These are phyloP conservation scores for Diarsia dahlii DNA, from an alignment of 2,888 invertebrate genomes.

Conservation along the genomic window DNA sequence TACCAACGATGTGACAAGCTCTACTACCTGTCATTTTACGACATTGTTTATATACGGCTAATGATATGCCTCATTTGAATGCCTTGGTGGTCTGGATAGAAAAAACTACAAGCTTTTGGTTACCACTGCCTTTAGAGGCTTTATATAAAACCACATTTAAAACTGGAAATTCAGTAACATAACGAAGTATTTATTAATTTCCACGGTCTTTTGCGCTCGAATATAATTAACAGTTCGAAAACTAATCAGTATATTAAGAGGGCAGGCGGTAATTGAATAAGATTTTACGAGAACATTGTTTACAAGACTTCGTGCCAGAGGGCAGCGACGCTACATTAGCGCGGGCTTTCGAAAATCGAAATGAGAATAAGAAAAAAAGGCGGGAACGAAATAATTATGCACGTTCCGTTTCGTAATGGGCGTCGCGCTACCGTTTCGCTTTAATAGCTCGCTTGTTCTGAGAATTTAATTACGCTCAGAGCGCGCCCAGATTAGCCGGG, in stretches of 20 bases:
- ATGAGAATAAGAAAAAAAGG: constrained; percentile 85
- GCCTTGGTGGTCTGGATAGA: constrained; percentile 86
- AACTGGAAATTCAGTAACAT: constrained; percentile 45
- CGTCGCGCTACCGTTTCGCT: constrained; percentile 90
- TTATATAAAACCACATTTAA: constrained; percentile 39
- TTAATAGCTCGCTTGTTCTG: constrained; percentile 90
- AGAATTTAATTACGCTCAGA: constrained; percentile 89
- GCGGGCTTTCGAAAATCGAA: constrained; percentile 87
- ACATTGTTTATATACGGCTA: constrained; percentile 87
- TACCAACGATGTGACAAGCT: constrained; percentile 82
- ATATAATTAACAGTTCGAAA: constrained; percentile 81
- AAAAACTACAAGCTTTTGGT: constrained; percentile 78
- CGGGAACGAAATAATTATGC: constrained; percentile 91
- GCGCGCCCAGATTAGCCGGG: constrained; percentile 87
- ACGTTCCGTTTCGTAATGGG: constrained; percentile 90
- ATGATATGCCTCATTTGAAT: constrained; percentile 89
- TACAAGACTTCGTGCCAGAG: constrained; percentile 86
- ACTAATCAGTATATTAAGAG: constrained; percentile 83
- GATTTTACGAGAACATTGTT: constrained; percentile 90
- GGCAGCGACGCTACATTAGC: constrained; percentile 87
- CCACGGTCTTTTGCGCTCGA: constrained; percentile 55
- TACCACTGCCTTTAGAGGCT: constrained; percentile 47
- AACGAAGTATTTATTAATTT: constrained; percentile 64
- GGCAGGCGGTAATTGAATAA: constrained; percentile 85
- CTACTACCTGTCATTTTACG: constrained; percentile 88